Percentiles rank a stretch among this genome's conserved stretches.
Conservation (phyloP, 2,797 vertebrate species). For the Geotrypetes seraphini region DNA sequence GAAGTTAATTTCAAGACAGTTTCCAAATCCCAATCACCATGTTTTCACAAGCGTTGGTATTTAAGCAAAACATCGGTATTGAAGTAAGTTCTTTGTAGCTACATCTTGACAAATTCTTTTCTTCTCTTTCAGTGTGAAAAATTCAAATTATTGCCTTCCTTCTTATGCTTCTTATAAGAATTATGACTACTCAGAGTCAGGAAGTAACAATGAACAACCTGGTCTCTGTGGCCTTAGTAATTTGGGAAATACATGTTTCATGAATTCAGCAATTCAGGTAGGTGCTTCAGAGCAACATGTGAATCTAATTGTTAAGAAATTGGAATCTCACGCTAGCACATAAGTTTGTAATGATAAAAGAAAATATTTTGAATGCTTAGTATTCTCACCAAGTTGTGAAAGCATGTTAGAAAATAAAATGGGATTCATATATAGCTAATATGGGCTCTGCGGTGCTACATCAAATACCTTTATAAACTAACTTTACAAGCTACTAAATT, state of each 20-base stretch:
- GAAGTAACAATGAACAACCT: conserved; percentile 80
- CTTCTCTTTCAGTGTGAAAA: conserved; percentile 81
- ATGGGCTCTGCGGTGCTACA: no score
- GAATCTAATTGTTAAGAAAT: conserved; percentile 1
- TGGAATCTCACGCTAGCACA: not conserved
- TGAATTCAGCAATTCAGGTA: conserved; percentile 98
- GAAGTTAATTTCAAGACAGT: conserved; percentile 9
- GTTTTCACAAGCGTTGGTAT: conserved; percentile 11
- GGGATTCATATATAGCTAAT: no score
- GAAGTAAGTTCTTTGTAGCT: conserved; percentile 3
- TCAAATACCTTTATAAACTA: no score
- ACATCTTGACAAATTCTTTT: conserved; percentile 36
- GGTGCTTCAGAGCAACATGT: conserved; percentile 25
- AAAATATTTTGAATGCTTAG: no score
- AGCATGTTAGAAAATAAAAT: no score
- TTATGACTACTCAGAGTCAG: conserved; percentile 89
- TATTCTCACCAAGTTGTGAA: no score
- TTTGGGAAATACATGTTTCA: conserved; percentile 96
- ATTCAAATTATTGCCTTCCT: conserved; percentile 88
- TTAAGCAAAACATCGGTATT: conserved; percentile 3
- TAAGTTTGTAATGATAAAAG: no score
- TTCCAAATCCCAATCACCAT: conserved; percentile 1
- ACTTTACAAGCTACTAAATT: no score
- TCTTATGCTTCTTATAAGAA: conserved; percentile 89
- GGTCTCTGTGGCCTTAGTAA: conserved; percentile 96